These are phyloP conservation scores for Cyprinodon diabolis DNA, from an alignment of 2,797 vertebrate species.

Conservation along the genomic window DNA sequence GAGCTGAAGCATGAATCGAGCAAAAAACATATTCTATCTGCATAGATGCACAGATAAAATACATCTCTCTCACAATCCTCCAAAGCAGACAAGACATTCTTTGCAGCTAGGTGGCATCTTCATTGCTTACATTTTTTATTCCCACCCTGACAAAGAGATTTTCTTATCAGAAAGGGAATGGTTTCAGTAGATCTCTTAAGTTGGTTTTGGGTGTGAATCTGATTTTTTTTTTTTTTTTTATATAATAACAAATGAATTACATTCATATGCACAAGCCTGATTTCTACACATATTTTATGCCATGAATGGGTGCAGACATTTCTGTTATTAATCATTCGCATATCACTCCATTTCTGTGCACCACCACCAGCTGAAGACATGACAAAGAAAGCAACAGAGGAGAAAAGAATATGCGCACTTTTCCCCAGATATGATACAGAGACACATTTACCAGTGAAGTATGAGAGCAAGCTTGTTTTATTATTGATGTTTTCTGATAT, in stretches of 20 bases:
- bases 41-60: constrained; percentile 48
- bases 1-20: constrained; percentile 1
- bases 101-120: constrained; percentile 38
- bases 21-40: constrained; percentile 18
- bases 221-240: neutral
- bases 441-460: neutral
- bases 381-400: neutral
- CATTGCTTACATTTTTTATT: constrained; percentile 25
- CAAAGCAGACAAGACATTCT: constrained; percentile 26
- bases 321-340: neutral
- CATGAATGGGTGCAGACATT: neutral
- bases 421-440: constrained; percentile 4
- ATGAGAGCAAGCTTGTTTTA: neutral
- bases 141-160: constrained; percentile 30
- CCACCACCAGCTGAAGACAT: neutral
- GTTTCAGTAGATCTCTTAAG: neutral
- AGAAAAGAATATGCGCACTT: neutral
- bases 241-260: constrained; percentile 1
- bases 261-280: constrained; percentile 1
- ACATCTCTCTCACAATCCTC: neutral
- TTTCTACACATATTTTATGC: neutral
- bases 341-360: neutral
- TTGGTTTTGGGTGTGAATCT: neutral
- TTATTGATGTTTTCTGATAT: neutral
- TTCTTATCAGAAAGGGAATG: neutral